phyloP scores from a whole-genome alignment of 2,888 invertebrate species.

The Drosophila neonasuta region DNA sequence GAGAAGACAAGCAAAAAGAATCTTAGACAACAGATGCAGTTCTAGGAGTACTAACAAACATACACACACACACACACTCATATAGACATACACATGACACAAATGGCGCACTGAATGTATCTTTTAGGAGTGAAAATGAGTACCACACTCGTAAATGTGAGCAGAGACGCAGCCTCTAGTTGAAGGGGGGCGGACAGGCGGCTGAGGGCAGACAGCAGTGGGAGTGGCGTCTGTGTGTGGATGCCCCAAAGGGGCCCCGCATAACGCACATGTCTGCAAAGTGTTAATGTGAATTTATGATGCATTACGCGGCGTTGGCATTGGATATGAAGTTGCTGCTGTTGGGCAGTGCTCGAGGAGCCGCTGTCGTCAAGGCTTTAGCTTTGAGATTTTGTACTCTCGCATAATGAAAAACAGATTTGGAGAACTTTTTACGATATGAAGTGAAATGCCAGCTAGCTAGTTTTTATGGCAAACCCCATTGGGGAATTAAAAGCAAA shows the following conservation, averaged over 20 bases:
- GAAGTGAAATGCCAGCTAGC: constrained; percentile 39
- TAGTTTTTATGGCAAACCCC: constrained; percentile 49
- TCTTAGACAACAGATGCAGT: constrained; percentile 67
- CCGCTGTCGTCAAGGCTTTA: constrained; percentile 44
- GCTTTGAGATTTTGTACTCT: constrained; percentile 44
- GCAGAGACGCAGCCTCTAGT: constrained; percentile 34
- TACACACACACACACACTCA: background rate
- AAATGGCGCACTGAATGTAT: constrained; percentile 75
- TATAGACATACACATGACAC: constrained; percentile 56
- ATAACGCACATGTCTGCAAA: constrained; percentile 76
- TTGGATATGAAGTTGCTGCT: constrained; percentile 40
- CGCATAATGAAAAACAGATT: constrained; percentile 75
- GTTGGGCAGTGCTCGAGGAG: constrained; percentile 15
- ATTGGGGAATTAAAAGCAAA: constrained; percentile 25
- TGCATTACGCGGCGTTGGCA: constrained; percentile 69
- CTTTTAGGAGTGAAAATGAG: constrained; percentile 74
- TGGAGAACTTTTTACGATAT: constrained; percentile 67
- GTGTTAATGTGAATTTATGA: constrained; percentile 78
- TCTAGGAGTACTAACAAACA: background rate
- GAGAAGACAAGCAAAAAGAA: constrained; percentile 4
- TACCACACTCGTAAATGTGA: constrained; percentile 62
- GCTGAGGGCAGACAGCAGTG: constrained; percentile 15
- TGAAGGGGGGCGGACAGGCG: constrained; percentile 5
- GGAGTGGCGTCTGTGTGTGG: constrained; percentile 11
- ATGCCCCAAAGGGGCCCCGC: constrained; percentile 52